Evolutionary conservation across 2,797 vertebrate genomes (phyloP), one percentile per base, ranked within the genome.

Genomic region (Pipistrellus nathusii): DNA sequence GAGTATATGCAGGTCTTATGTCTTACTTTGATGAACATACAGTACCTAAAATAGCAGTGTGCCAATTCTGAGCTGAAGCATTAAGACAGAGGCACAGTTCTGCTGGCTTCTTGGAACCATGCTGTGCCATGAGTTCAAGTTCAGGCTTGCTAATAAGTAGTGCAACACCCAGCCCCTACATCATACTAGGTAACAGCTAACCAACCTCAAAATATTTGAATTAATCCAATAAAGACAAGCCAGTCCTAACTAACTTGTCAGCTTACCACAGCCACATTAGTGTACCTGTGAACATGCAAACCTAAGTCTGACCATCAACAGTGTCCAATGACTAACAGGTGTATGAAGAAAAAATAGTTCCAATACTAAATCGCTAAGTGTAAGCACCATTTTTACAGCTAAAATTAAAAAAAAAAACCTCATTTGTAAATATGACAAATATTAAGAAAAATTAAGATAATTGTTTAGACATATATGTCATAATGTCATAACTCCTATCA

Each of bases 51-150:
- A 51, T 11, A n/a, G 8, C 41, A 62, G 3, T 14, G 0, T 83
- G 21, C 9, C 20, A 41, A 2, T 90, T 87, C 32, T 53, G 25
- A 88, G 71, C 6, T 23, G 35, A 12, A 5, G 1, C 48, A 20
- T 85, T 25, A 71, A 81, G 8, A 51, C 27, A 0, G 10, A 55
- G 1, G 2, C 4, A 32, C 10, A 32, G 1, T 41, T 83, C 23
- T 23, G 3, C 9, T 13, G 10, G 21, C 8, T 46, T 44, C 7
- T 12, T 83, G 9, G 18, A 83, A 21, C 0, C 0, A 1, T 13
- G 3, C 13, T 71, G 1, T 4, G 23, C 5, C 6, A 32, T 14
- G 2, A 57, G 23, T 32, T 62, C 21, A 68, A 82, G 17, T 88
- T 18, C 13, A 85, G 3, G 2, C 13, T 89, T 25, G 3, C 6